Evolutionary conservation across 2,888 invertebrate genomes (phyloP), one percentile per base, ranked within the genome.

Genomic region (Caenorhabditis plicata): DNA sequence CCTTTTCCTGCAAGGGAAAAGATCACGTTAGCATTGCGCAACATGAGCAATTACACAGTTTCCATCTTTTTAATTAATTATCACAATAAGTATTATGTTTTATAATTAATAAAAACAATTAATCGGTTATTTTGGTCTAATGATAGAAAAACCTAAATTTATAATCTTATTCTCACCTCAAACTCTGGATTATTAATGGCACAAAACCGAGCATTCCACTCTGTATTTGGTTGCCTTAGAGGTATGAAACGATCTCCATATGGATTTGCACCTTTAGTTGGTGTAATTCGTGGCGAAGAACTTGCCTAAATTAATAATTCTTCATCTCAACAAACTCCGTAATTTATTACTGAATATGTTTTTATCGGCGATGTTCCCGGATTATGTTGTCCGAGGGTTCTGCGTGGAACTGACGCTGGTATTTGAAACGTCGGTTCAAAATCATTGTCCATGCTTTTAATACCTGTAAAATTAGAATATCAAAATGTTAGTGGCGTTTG

Each of bases 271-370:
- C 64, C 57, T 51, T 81, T 80, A 5, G 79, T 79, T 9, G 80
- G 80, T 5, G 81, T 77, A 3, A 71, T 70, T 40, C 84, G 79
- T 2, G 85, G 81, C n/a, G 81, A 80, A 9, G 82, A 76, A n/a
- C n/a, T n/a, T n/a, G n/a, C n/a, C n/a, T n/a, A n/a, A n/a, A n/a
- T n/a, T n/a, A n/a, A n/a, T n/a, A n/a, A 27, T 27, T 27, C 29
- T 9, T 27, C 11, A 9, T 27, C 11, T 27, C 29, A 27, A 27
- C 11, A 27, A n/a, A n/a, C n/a, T n/a, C n/a, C n/a, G n/a, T n/a
- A n/a, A n/a, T n/a, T n/a, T n/a, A n/a, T 52, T 22, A 52, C 62
- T 41, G 61, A 55, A 4, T 39, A 47, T 5, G 54, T 53, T 22
- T 52, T 52, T 25, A 61, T 50, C 9, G 60, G 64, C 29, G 64